These are phyloP conservation scores for Mugil cephalus DNA, from an alignment of 2,113 vertebrate genomes.

Conservation along the genomic window DNA sequence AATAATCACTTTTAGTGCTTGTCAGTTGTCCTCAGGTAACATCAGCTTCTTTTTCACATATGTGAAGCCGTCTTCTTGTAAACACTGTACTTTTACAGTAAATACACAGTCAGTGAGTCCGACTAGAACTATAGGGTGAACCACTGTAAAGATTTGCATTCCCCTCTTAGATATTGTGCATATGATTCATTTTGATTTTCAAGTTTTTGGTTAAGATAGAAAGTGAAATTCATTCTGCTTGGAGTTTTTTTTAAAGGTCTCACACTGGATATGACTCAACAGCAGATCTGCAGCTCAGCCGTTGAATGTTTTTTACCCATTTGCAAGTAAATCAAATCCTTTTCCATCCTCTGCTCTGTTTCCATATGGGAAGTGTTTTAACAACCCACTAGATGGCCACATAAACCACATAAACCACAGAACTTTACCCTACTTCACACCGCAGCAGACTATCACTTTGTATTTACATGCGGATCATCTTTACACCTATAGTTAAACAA, in stretches of 20 bases:
- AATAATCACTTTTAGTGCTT: neutral
- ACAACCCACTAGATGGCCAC: slow-evolving; percentile 83
- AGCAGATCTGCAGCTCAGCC: neutral
- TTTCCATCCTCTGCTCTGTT: neutral
- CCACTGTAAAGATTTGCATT: neutral
- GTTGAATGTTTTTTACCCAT: neutral
- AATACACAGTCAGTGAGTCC: neutral
- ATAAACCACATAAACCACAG: slow-evolving; percentile 75
- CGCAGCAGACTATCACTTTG: neutral
- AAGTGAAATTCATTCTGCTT: neutral
- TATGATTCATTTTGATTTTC: neutral
- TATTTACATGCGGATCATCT: neutral
- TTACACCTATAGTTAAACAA: neutral
- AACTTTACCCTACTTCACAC: neutral
- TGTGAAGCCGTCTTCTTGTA: slow-evolving; percentile 6
- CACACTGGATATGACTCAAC: neutral
- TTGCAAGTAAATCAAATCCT: neutral
- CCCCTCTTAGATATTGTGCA: neutral
- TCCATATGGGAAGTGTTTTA: slow-evolving; percentile 53
- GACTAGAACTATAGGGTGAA: neutral
- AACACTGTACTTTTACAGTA: slow-evolving; percentile 1
- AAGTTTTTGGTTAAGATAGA: neutral
- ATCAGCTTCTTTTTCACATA: neutral
- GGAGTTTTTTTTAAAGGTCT: neutral
- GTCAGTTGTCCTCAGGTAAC: neutral